phyloP scores from a whole-genome alignment of 2,113 vertebrate genomes.

The Danionella cerebrum region DNA sequence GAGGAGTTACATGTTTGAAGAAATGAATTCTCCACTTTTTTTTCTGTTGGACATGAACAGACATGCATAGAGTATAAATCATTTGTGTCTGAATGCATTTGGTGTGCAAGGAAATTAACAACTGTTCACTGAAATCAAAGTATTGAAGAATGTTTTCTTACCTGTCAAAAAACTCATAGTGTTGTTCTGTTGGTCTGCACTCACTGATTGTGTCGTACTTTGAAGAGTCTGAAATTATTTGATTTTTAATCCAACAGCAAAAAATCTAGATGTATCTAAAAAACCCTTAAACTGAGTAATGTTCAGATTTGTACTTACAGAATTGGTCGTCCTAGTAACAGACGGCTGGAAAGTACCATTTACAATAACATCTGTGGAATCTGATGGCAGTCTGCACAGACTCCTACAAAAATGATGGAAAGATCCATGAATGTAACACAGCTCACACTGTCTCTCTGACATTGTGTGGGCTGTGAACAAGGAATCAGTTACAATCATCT shows the following conservation, averaged over 20 bases:
- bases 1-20: conserved; percentile 54
- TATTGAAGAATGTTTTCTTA: conserved; percentile 16
- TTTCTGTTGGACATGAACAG: conserved; percentile 49
- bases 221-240: conserved; percentile 16
- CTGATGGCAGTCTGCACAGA: conserved; percentile 57
- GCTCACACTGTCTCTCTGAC: background rate
- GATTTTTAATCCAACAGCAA: background rate
- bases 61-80: conserved; percentile 9
- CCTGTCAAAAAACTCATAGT: conserved; percentile 44
- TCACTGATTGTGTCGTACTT: conserved; percentile 37
- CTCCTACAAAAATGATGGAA: conserved; percentile 49
- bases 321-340: conserved; percentile 22
- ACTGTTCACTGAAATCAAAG: background rate
- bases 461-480: background rate
- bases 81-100: background rate
- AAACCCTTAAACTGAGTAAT: background rate
- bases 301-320: conserved; percentile 45
- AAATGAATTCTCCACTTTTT: conserved; percentile 48
- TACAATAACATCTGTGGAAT: conserved; percentile 30
- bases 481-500: background rate
- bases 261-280: background rate
- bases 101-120: background rate
- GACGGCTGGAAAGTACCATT: conserved; percentile 53
- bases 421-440: background rate
- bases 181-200: conserved; percentile 51